Base-by-base conservation (phyloP, 2,113 vertebrate species). In the Herpailurus yagouaroundi region DNA sequence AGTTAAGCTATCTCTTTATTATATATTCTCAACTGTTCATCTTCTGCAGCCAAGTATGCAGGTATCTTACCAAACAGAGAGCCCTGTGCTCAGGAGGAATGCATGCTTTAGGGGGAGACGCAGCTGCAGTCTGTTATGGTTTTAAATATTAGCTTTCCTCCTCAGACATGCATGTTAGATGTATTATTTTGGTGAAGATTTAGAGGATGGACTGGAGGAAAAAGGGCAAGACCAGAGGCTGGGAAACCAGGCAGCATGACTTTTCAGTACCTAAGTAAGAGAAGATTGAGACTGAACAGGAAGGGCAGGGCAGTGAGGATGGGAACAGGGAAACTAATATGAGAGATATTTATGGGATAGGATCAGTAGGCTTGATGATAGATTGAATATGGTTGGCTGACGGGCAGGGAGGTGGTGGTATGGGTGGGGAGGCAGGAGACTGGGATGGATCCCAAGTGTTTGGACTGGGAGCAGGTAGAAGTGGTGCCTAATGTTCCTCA, bases 11-110 rank as follows among this genome's bases (percentile, higher is more conserved):
- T 55, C 36, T 95, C 90, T 97, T 45, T 94, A 79, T 88, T 94
- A 90, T 81, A 41, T 41, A 63, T 71, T 93, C 38, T 83, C 84
- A 89, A 74, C 64, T 52, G 5, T 55, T 95, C 83, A 79, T 91
- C 57, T 94, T 97, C 88, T 91, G 94, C 41, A 27, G 69, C 38
- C 27, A 64, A 45, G 45, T 45, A 45, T 50, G 60, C 93, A 97
- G 95, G 91, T 94, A 85, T 97, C 95, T 25, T 83, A 68, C 73
- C 63, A 82, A 95, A 97, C 79, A 94, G 93, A 97, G 96, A 96
- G 60, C 45, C 63, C 63, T 21, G 45, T 91, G 23, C 86, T 66
- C 60, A 48, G 41, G 66, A 97, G 82, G 92, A 96, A 96, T 96
- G 89, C 50, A 64, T 14, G 95, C 91, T 95, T 89, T 27, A 3